These are phyloP conservation scores for Lepisosteus oculatus DNA, from an alignment of 2,113 vertebrate species.

Conservation along the genomic window DNA sequence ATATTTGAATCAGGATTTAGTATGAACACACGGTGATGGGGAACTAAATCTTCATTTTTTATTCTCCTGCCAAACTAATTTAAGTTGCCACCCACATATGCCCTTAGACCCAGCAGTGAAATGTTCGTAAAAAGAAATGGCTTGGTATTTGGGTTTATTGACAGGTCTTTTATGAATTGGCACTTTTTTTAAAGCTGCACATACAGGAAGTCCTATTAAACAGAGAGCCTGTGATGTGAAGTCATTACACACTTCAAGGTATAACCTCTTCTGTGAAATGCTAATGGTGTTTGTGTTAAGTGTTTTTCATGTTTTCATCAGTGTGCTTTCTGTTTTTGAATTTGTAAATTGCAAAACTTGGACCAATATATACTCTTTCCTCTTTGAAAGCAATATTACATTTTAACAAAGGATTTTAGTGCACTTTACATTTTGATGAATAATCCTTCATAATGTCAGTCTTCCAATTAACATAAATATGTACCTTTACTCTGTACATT, in stretches of 20 bases:
- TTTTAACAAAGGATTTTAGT: slow-evolving; percentile 15
- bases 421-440: slow-evolving; percentile 33
- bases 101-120: slow-evolving; percentile 65
- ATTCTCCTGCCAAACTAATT: slow-evolving; percentile 61
- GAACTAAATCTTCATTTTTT: slow-evolving; percentile 77
- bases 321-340: background rate
- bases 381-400: slow-evolving; percentile 21
- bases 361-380: slow-evolving; percentile 22
- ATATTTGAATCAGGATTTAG: too few species aligned
- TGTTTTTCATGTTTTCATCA: background rate
- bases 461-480: background rate
- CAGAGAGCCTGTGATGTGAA: too few species aligned
- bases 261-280: too few species aligned
- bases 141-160: slow-evolving; percentile 48
- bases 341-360: slow-evolving; percentile 9
- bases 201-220: background rate
- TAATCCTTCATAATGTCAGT: background rate
- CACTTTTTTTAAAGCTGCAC: background rate
- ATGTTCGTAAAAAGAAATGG: background rate
- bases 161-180: slow-evolving; percentile 31
- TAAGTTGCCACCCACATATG: slow-evolving; percentile 42
- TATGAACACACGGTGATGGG: slow-evolving; percentile 28
- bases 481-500: slow-evolving; percentile 32
- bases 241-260: too few species aligned
- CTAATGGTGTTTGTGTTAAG: too few species aligned